A percentile compares a stretch with the other conserved stretches of the same genome.
Conservation (phyloP, 2,113 vertebrate species). For the Muntiacus muntjak region DNA sequence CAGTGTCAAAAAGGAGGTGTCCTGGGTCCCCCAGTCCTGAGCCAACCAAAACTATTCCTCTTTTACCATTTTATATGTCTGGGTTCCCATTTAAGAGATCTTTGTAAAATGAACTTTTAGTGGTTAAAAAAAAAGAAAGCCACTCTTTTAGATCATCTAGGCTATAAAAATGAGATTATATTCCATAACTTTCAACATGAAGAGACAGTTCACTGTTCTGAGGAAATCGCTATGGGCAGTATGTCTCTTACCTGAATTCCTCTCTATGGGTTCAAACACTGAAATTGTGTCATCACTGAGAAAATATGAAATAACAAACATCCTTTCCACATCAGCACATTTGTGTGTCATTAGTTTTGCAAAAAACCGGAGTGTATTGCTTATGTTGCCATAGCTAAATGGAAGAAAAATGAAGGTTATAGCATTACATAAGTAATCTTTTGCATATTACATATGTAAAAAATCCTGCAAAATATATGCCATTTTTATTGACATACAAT, state of each 20-base stretch:
- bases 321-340: conserved; percentile 78
- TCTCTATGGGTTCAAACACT: conserved; percentile 84
- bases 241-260: conserved; percentile 87
- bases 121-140: not conserved
- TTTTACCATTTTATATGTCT: conserved; percentile 13
- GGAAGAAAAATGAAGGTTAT: conserved; percentile 18
- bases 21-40: not conserved
- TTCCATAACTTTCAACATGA: conserved; percentile 16
- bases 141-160: not conserved
- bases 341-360: conserved; percentile 83
- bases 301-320: conserved; percentile 89
- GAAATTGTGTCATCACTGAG: conserved; percentile 89
- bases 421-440: not conserved
- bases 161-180: conserved; percentile 12
- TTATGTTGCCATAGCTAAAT: conserved; percentile 84
- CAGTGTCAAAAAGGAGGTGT: not conserved
- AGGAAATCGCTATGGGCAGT: conserved; percentile 5
- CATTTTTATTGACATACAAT: not conserved
- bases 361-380: conserved; percentile 84
- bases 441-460: not conserved
- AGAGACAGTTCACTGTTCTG: not conserved
- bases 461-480: not conserved
- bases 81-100: not conserved
- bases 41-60: not conserved
- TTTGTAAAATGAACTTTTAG: conserved; percentile 3